A percentile compares a stretch with the other conserved stretches of the same genome.
Evolutionary conservation across 2,113 vertebrate species (phyloP).

Genomic region (Euleptes europaea): DNA sequence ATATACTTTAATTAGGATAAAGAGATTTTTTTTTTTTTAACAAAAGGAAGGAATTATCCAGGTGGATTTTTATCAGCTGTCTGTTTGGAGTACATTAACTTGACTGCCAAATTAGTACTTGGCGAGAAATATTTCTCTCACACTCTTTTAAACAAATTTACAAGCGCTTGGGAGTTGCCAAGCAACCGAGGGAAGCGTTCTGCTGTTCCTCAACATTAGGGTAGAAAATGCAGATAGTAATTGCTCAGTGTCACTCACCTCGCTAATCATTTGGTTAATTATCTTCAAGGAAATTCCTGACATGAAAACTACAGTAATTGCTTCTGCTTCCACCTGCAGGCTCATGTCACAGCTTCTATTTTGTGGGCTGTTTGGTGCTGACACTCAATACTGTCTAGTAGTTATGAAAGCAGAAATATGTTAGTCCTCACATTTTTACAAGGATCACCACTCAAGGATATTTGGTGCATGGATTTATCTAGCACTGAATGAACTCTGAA

Average conservation of each 20-base stretch:
- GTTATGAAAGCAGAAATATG: neutral
- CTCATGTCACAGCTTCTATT: neutral
- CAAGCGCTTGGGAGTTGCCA: conserved; percentile 48
- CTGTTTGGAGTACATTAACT: conserved; percentile 24
- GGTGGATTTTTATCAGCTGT: conserved; percentile 38
- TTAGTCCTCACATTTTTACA: neutral
- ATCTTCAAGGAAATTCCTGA: conserved; percentile 42
- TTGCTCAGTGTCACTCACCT: conserved; percentile 44
- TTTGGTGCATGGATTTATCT: neutral
- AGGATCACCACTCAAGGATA: neutral
- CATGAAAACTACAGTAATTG: neutral
- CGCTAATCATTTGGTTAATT: conserved; percentile 45
- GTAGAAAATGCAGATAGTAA: conserved; percentile 51
- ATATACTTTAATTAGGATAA: conserved; percentile 21
- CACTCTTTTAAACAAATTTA: conserved; percentile 38
- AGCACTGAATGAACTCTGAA: neutral
- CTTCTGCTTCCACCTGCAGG: conserved; percentile 5
- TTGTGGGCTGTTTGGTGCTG: neutral
- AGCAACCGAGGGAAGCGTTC: conserved; percentile 49
- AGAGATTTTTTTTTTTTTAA: neutral
- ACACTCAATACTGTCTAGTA: neutral
- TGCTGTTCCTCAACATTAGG: conserved; percentile 34
- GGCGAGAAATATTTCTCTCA: conserved; percentile 37
- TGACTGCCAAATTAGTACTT: conserved; percentile 43
- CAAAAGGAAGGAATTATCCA: neutral